Base-by-base conservation (phyloP, 2,113 vertebrate species). In the Brachionichthys hirsutus region DNA sequence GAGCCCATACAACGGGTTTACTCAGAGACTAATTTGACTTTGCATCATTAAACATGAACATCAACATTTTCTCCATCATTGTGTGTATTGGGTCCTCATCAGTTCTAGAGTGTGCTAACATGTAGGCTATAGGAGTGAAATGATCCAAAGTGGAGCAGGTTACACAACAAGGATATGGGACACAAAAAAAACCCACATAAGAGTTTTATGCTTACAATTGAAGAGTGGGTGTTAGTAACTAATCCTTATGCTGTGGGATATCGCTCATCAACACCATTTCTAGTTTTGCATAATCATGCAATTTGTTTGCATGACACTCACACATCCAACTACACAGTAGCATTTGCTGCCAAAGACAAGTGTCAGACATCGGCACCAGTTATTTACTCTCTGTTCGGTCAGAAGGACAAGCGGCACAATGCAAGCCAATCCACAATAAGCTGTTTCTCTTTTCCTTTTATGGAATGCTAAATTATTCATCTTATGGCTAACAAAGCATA, bases 171-270 rank as follows among this genome's bases (percentile, higher is more conserved):
- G 70, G 56, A 82, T 81, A 77, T 77, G 68, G 72, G 72, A 82
- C 75, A 78, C 60, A 75, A 67, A 72, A n/a, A n/a, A 80, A 62
- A 6, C 65, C 52, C 62, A 62, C 67, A 80, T 77, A 76, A 58
- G 78, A 80, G 73, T 85, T 83, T 84, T 77, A 83, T 72, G 83
- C 77, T 81, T 75, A 73, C 85, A 84, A 88, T 84, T 84, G 81
- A 82, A 56, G 81, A 70, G 79, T 81, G 83, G 83, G 83, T 78
- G 83, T 88, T 78, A 69, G 78, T 67, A 73, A 75, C 79, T 87
- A 88, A 87, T 88, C 81, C 79, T 20, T 54, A 58, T 55, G 79
- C 77, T 77, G 63, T 76, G 82, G 84, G 71, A 81, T 81, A 85
- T 77, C 82, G 80, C 49, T 79, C 75, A 81, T 77, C 77, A 70